Conservation (phyloP, 2,797 vertebrate genomes). For the Pangasius krempfi region DNA sequence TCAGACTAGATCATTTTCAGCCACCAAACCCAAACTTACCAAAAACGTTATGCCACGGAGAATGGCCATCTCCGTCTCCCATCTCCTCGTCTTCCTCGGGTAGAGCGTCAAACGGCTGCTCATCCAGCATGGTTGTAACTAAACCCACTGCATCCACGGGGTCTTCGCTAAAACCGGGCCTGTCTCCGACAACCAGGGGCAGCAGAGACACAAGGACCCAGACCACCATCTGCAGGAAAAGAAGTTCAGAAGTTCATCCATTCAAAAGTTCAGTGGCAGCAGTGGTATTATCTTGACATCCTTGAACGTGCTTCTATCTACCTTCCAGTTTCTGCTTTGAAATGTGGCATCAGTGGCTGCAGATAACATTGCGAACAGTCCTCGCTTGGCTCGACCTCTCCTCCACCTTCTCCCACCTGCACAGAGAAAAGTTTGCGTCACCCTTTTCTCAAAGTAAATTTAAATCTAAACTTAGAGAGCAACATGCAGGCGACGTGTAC, state of each 20-base stretch:
- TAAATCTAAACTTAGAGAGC: slow-evolving; percentile 65
- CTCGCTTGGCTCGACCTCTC: slow-evolving; percentile 17
- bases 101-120: slow-evolving; percentile 69
- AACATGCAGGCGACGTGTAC: slow-evolving; percentile 68
- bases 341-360: slow-evolving; percentile 44
- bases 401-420: slow-evolving; percentile 52
- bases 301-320: slow-evolving; percentile 14
- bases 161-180: slow-evolving; percentile 56
- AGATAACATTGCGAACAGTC: slow-evolving; percentile 44
- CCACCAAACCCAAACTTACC: slow-evolving; percentile 44
- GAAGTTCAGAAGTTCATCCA: slow-evolving; percentile 14
- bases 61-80: slow-evolving; percentile 62
- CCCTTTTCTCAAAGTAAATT: slow-evolving; percentile 17
- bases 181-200: slow-evolving; percentile 73
- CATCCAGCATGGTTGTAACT: slow-evolving; percentile 64
- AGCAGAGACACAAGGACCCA: slow-evolving; percentile 76
- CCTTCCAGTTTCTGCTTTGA: slow-evolving; percentile 57
- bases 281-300: background rate
- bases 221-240: slow-evolving; percentile 70
- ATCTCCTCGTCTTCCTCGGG: slow-evolving; percentile 72
- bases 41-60: slow-evolving; percentile 66
- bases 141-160: slow-evolving; percentile 60
- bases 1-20: slow-evolving; percentile 29
- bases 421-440: slow-evolving; percentile 17
- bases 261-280: slow-evolving; percentile 14